Conservation (phyloP, 2,113 vertebrate species). For the Odocoileus hemionus region DNA sequence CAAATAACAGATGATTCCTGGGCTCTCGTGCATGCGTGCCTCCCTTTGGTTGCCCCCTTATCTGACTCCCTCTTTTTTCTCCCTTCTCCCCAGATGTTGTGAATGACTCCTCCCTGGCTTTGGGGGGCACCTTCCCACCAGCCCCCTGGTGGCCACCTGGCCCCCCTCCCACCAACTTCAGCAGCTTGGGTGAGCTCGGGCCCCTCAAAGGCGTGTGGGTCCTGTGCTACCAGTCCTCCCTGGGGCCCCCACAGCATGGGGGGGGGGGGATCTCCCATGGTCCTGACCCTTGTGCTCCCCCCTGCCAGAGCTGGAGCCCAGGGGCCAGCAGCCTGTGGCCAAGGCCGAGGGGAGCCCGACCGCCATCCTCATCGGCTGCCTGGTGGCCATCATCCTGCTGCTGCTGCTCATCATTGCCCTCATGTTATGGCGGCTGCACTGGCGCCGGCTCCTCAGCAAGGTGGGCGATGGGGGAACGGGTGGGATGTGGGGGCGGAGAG, state of each 20-base stretch:
- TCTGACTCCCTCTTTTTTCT: neutral
- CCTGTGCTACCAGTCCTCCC: neutral
- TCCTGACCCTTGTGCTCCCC: constrained; percentile 21
- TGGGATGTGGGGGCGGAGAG: neutral
- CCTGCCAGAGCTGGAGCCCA: constrained; percentile 61
- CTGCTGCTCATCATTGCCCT: constrained; percentile 90
- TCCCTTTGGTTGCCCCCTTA: neutral
- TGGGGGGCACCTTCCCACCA: constrained; percentile 60
- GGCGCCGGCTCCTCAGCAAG: constrained; percentile 93
- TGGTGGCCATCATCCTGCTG: constrained; percentile 94
- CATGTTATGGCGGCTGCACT: constrained; percentile 95
- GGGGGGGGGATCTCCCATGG: neutral
- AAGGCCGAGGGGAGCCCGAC: constrained; percentile 91
- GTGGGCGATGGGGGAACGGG: constrained; percentile 61
- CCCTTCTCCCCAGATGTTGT: constrained; percentile 46
- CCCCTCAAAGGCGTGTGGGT: neutral
- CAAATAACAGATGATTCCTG: neutral
- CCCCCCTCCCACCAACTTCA: constrained; percentile 68
- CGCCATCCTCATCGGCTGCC: constrained; percentile 91
- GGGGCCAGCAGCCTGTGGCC: constrained; percentile 83
- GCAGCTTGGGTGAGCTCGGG: constrained; percentile 60
- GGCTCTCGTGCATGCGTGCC: neutral
- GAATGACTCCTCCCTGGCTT: constrained; percentile 54
- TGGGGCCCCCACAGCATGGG: neutral
- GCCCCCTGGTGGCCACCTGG: constrained; percentile 70